A percentile compares a stretch with the other conserved stretches of the same genome.
These are phyloP conservation scores for Nothocercus julius DNA, from an alignment of 2,113 vertebrate species.

Conservation along the genomic window DNA sequence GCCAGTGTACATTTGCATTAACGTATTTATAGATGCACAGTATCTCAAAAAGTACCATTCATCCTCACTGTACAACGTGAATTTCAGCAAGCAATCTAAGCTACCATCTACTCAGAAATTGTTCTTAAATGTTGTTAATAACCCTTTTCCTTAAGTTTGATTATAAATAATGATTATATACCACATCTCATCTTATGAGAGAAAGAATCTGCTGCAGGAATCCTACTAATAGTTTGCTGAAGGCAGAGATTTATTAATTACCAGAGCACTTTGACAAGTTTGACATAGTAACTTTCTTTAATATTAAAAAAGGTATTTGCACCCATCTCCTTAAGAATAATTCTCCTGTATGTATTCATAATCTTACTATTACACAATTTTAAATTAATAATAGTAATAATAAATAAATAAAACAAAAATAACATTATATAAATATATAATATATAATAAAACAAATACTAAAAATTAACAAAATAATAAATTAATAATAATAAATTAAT, in stretches of 20 bases:
- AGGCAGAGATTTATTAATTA: not conserved
- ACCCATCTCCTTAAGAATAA: not conserved
- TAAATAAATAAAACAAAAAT: too few species aligned
- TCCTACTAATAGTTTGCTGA: not conserved
- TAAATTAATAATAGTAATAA: not conserved
- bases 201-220: not conserved
- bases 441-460: too few species aligned
- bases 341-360: not conserved
- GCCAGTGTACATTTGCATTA: not conserved
- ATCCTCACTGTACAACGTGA: not conserved
- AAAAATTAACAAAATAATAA: too few species aligned
- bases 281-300: not conserved
- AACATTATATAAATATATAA: too few species aligned
- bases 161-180: not conserved
- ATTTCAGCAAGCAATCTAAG: not conserved
- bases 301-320: not conserved
- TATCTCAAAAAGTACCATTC: not conserved
- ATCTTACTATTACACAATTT: not conserved
- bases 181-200: not conserved
- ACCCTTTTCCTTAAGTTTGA: not conserved
- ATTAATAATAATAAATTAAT: too few species aligned
- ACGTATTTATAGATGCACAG: rapidly evolving
- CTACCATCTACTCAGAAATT: not conserved
- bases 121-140: not conserved
- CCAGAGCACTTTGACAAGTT: not conserved